phyloP scores from a whole-genome alignment of 2,888 invertebrate genomes.

The Papilio protenor region DNA sequence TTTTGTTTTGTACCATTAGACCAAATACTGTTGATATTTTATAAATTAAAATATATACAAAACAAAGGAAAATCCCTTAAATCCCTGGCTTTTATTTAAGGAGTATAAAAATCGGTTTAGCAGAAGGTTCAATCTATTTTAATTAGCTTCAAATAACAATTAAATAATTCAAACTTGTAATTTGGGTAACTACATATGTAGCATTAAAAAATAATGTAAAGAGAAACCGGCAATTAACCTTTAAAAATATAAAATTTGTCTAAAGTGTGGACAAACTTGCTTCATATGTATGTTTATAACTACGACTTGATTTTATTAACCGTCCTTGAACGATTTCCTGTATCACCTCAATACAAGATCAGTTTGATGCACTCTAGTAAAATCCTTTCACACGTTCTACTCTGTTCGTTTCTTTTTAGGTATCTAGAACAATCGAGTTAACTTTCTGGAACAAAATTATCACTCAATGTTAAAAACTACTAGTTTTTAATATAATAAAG shows the following conservation, averaged over 20 bases:
- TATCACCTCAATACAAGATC: neutral
- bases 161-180: neutral
- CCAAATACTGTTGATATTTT: too few relatives aligned
- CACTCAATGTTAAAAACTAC: neutral
- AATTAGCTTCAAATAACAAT: constrained; percentile 6
- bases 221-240: constrained; percentile 45
- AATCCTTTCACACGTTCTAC: constrained; percentile 9
- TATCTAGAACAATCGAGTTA: neutral
- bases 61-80: neutral
- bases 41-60: too few relatives aligned
- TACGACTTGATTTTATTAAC: constrained; percentile 24
- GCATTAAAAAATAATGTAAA: constrained; percentile 44
- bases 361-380: constrained; percentile 1
- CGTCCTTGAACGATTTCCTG: constrained; percentile 27
- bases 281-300: neutral
- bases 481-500: neutral
- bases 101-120: neutral
- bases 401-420: neutral
- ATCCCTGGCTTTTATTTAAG: neutral
- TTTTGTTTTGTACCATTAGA: too few relatives aligned
- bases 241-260: constrained; percentile 48
- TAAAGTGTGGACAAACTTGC: constrained; percentile 15
- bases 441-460: neutral
- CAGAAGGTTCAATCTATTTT: neutral
- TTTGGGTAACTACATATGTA: constrained; percentile 2